These are phyloP conservation scores for Oligia strigilis DNA, from an alignment of 2,888 invertebrate species.

Conservation along the genomic window DNA sequence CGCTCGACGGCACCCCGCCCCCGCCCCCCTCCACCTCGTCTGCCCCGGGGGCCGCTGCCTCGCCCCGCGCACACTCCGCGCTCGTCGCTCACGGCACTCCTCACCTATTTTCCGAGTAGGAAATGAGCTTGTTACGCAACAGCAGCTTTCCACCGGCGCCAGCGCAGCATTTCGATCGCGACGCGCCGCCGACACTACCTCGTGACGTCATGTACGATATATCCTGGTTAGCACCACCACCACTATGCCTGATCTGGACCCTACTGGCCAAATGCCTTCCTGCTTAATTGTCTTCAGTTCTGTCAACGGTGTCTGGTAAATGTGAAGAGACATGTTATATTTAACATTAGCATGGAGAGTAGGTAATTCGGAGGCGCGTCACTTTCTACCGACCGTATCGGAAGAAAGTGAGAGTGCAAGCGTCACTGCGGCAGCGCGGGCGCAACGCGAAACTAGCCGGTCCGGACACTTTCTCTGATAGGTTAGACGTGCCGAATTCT, in stretches of 20 bases:
- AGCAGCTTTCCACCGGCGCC: constrained; percentile 79
- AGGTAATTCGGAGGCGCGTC: constrained; percentile 67
- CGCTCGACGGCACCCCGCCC: constrained; percentile 71
- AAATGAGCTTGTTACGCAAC: constrained; percentile 83
- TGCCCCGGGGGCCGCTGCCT: constrained; percentile 47
- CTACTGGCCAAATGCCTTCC: background rate
- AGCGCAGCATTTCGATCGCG: constrained; percentile 74
- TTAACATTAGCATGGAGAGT: constrained; percentile 60
- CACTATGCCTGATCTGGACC: background rate
- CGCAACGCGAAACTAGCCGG: constrained; percentile 49
- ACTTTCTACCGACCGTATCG: constrained; percentile 72
- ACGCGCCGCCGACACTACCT: constrained; percentile 54
- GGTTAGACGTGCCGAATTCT: constrained; percentile 57
- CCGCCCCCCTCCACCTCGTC: constrained; percentile 45
- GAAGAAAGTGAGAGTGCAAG: constrained; percentile 74
- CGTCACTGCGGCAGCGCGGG: constrained; percentile 57
- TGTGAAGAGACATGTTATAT: constrained; percentile 27
- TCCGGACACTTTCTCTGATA: constrained; percentile 64
- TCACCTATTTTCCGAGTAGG: constrained; percentile 88
- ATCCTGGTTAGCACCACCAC: constrained; percentile 44
- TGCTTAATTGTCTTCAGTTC: background rate
- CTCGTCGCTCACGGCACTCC: constrained; percentile 75
- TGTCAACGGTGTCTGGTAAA: background rate
- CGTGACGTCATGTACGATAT: constrained; percentile 64
- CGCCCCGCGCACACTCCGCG: constrained; percentile 56